Conservation (phyloP, 1,140 invertebrate genomes). For the Lepidostoma basale region DNA sequence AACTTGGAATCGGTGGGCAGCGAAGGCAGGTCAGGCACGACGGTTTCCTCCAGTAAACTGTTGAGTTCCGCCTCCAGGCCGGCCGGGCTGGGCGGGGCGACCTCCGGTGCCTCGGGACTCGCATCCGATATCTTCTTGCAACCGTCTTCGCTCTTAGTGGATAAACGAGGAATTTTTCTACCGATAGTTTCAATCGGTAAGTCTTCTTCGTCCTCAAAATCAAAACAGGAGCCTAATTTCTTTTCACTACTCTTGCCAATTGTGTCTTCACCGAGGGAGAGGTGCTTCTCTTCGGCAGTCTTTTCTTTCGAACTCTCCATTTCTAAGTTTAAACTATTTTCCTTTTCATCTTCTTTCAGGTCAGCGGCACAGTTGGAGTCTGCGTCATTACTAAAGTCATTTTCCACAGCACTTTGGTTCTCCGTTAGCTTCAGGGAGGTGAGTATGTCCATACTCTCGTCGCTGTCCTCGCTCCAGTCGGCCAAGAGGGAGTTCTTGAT, state of each 20-base stretch:
- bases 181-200: conserved; percentile 57
- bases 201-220: conserved; percentile 65
- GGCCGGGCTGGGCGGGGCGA: neutral
- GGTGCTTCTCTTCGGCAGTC: neutral
- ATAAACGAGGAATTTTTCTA: conserved; percentile 60
- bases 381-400: conserved; percentile 34
- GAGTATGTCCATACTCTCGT: conserved; percentile 48
- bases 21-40: conserved; percentile 60
- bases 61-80: conserved; percentile 61
- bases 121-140: conserved; percentile 17
- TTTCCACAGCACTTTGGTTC: conserved; percentile 43
- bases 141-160: conserved; percentile 31
- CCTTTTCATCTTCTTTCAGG: conserved; percentile 48
- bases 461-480: conserved; percentile 58
- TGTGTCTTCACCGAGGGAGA: conserved; percentile 11
- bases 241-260: conserved; percentile 11
- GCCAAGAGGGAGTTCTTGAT: conserved; percentile 60
- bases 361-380: conserved; percentile 48
- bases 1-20: conserved; percentile 54
- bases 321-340: conserved; percentile 51
- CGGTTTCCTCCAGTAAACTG: conserved; percentile 62
- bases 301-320: conserved; percentile 47
- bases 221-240: conserved; percentile 53
- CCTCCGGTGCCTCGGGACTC: neutral
- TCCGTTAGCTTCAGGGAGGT: conserved; percentile 47